Base-by-base conservation (phyloP, 2,797 vertebrate species). In the Hemibagrus guttatus region DNA sequence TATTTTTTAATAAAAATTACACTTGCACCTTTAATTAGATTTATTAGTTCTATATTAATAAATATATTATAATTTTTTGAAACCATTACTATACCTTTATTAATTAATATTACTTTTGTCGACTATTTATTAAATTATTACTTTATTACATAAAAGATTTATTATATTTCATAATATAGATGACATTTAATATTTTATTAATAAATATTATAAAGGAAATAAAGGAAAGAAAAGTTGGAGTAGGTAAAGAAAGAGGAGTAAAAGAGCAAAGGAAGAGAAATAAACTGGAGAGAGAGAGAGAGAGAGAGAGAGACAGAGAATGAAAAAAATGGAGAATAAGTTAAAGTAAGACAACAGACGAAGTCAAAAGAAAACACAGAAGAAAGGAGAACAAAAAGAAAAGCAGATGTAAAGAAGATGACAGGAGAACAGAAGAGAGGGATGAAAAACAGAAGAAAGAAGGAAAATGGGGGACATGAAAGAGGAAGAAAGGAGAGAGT, bases 401-500 rank as follows among this genome's bases (percentile, higher is more conserved):
- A 23, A 4, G n/a, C n/a, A n/a, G n/a, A n/a, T n/a, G n/a, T n/a
- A 13, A 72, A 1, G 39, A 46, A 23, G 31, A 68, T 66, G 31
- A 39, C 3, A 68, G 28, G 28, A 19, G 28, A 13, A 35, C 6
- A 31, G 17, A 16, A 35, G n/a, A 56, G 13, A 88, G 81, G 91
- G 90, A 90, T 92, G 84, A 85, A 90, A 93, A 92, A 91, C 83
- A 85, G 88, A 87, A 46, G 31, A 28, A 12, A 21, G 8, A 39
- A 66, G 2, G 4, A 71, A 14, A 28, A 46, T 23, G 17, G 35
- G 49, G 16, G 13, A n/a, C n/a, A 28, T 4, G 6, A 39, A 21
- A 71, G 3, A 59, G 39, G 69, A 42, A 8, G 54, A 11, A 59
- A 39, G 6, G 31, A 31, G 28, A 66, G 28, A 31, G 16, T 1